Conservation (phyloP, 2,113 vertebrate genomes). For the Charadrius vociferus region DNA sequence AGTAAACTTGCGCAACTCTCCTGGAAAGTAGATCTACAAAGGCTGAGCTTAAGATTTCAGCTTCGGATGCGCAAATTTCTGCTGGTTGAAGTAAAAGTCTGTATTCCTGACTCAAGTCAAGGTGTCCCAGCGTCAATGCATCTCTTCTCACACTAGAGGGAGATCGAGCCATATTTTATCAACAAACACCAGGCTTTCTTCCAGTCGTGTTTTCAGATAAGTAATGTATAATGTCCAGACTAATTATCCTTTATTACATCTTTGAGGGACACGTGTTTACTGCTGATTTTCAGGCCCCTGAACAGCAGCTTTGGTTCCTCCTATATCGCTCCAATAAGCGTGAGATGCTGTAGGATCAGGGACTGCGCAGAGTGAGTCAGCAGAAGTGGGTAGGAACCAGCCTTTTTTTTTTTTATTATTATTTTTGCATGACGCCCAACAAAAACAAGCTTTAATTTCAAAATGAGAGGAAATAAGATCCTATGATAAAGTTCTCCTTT, state of each 20-base stretch:
- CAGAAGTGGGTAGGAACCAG: background rate
- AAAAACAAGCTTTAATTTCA: background rate
- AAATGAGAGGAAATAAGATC: background rate
- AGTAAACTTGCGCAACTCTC: background rate
- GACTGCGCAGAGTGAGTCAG: background rate
- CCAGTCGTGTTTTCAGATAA: background rate
- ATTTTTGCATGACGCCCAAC: background rate
- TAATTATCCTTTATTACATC: background rate
- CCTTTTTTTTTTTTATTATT: background rate
- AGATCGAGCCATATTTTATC: background rate
- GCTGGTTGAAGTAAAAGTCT: background rate
- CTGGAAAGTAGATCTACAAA: background rate
- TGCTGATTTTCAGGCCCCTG: background rate
- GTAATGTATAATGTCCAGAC: background rate
- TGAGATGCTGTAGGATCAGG: background rate
- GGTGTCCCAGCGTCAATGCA: background rate
- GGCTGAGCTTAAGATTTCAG: background rate
- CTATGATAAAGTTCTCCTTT: background rate
- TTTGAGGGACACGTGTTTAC: background rate
- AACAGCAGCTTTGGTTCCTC: background rate
- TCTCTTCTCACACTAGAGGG: conserved; percentile 18
- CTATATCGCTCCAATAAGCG: background rate
- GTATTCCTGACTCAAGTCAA: background rate
- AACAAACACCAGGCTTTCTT: background rate
- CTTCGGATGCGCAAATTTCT: background rate